Conservation (phyloP, 2,888 invertebrate species). For the Mycogona germanica region DNA sequence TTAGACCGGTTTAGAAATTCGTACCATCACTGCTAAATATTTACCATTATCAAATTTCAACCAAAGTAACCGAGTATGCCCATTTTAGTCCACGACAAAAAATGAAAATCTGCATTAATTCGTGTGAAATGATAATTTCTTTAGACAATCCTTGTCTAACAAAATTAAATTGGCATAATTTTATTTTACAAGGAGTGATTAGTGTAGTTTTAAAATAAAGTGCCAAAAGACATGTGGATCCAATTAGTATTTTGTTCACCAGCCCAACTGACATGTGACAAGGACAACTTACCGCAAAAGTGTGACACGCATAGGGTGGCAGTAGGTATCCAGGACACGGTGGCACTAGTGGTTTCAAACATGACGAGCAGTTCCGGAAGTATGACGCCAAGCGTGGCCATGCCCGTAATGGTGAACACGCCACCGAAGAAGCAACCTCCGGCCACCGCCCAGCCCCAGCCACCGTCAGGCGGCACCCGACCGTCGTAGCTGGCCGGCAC, state of each 20-base stretch:
- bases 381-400: background rate
- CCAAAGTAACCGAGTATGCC: too few relatives aligned
- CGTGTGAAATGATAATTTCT: background rate
- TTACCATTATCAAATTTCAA: too few relatives aligned
- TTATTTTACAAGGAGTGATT: too few relatives aligned
- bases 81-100: too few relatives aligned
- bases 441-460: constrained; percentile 9
- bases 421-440: constrained; percentile 1
- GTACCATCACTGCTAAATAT: too few relatives aligned
- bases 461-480: constrained; percentile 12
- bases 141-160: too few relatives aligned
- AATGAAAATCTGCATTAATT: background rate
- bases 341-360: background rate
- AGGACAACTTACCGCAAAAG: constrained; percentile 7
- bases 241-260: too few relatives aligned
- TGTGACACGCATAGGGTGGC: background rate
- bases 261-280: background rate
- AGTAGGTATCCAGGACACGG: constrained; percentile 5
- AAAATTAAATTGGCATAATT: too few relatives aligned
- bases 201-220: too few relatives aligned
- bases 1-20: too few relatives aligned
- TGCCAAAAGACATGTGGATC: too few relatives aligned
- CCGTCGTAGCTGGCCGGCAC: too few relatives aligned
- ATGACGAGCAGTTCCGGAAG: background rate
- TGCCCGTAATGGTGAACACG: background rate